Percentiles rank a stretch among this genome's conserved stretches.
Evolutionary conservation across 2,888 invertebrate species (phyloP).

Genomic region (Acronicta alni): DNA sequence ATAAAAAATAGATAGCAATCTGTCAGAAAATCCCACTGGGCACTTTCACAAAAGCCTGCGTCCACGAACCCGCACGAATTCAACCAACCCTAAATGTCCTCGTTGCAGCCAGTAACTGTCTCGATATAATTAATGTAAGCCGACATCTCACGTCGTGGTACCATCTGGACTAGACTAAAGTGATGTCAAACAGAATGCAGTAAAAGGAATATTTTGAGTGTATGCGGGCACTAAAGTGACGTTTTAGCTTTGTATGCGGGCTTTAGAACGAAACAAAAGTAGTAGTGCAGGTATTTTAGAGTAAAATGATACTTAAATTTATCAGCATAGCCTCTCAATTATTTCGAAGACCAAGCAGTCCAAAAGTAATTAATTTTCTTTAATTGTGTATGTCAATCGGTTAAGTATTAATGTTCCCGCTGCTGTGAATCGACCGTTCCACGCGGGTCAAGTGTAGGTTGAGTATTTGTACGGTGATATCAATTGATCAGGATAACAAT

Average conservation of each 20-base stretch:
- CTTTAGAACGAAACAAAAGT: conserved; percentile 1
- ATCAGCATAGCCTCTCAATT: too few relatives aligned
- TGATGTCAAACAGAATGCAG: conserved; percentile 49
- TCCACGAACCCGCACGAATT: conserved; percentile 12
- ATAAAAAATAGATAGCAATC: not conserved
- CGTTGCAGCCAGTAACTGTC: conserved; percentile 34
- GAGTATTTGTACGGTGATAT: too few relatives aligned
- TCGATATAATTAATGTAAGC: conserved; percentile 56
- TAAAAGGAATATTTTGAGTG: conserved; percentile 46
- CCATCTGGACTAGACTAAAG: conserved; percentile 48
- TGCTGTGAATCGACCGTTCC: too few relatives aligned
- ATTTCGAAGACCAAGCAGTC: too few relatives aligned
- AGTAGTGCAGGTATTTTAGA: too few relatives aligned
- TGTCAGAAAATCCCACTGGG: not conserved
- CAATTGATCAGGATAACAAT: too few relatives aligned
- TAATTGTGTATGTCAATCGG: too few relatives aligned
- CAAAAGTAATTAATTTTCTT: too few relatives aligned
- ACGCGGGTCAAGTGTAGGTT: too few relatives aligned
- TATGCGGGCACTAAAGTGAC: conserved; percentile 28
- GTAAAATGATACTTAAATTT: too few relatives aligned
- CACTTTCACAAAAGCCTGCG: conserved; percentile 5
- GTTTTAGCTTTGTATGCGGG: conserved; percentile 6
- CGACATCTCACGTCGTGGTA: conserved; percentile 44
- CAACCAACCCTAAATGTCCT: conserved; percentile 37
- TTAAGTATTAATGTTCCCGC: too few relatives aligned